Base-by-base conservation (phyloP, 1,140 invertebrate genomes). In the Drosophila neocordata region DNA sequence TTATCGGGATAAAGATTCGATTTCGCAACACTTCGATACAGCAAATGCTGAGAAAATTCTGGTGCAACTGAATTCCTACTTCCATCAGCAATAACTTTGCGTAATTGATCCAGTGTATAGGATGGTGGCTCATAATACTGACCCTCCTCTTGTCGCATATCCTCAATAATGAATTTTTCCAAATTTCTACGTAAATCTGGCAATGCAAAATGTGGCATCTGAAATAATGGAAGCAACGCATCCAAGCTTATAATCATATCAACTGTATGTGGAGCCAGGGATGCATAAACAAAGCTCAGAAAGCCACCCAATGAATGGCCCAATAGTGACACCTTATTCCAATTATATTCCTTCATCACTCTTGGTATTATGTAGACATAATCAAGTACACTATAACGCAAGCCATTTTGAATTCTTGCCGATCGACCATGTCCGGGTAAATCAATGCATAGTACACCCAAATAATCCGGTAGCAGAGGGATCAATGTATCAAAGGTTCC, bases 371-470 rank as follows among this genome's bases (percentile, higher is more conserved):
- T 58, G 8, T 93, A 83, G 0, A 94, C 76, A 64, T 92, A 92
- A 37, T 94, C 93, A 62, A 93, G 92, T 1, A 91, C 92, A 61
- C 93, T 91, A 79, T 96, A 96, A 24, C 92, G 92, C 64, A 93
- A 67, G 4, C 89, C 96, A 31, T 84, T 59, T 1, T 95, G 95
- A 56, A 93, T 78, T 79, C 93, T 93, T 1, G 94, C 94, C 1
- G 95, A 96, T 7, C 92, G 83, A 1, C 96, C 96, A 91, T 96
- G 95, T 1, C 95, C 95, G 0, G 95, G 95, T 15, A 95, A 93
- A 90, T 96, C 95, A 7, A 96, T 93, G 1, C 95, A 93, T 3
- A 96, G 82, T 58, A 95, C 92, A 2, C 94, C 92, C 7, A 93
- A 71, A 60, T 95, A 91, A 31, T 92, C 85, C 3, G 93, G 92